phyloP scores from a whole-genome alignment of 2,888 invertebrate species.

The Corythucha ciliata region DNA sequence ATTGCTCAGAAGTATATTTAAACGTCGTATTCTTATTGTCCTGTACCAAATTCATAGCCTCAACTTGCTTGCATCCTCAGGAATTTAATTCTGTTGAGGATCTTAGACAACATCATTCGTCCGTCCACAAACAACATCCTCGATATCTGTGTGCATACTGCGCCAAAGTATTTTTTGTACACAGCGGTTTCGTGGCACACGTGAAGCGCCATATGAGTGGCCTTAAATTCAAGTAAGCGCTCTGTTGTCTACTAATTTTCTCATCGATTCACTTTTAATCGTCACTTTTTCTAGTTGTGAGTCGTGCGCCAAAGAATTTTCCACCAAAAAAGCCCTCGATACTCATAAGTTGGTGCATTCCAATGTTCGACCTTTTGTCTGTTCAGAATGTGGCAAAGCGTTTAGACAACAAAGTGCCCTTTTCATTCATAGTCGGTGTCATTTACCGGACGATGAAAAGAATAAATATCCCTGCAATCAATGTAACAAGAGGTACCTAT shows the following conservation, averaged over 20 bases:
- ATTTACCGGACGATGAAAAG: slow-evolving; percentile 49
- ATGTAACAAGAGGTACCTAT: slow-evolving; percentile 48
- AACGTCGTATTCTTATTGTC: too few species aligned
- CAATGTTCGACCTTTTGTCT: slow-evolving; percentile 46
- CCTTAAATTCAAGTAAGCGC: slow-evolving; percentile 48
- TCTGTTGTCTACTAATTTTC: neutral
- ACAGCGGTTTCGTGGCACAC: slow-evolving; percentile 55
- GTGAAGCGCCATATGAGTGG: slow-evolving; percentile 53
- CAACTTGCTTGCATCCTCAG: slow-evolving; percentile 29
- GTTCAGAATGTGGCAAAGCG: slow-evolving; percentile 48
- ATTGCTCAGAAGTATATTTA: slow-evolving; percentile 35
- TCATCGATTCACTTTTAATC: neutral
- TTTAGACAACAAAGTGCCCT: slow-evolving; percentile 50
- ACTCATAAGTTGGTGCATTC: slow-evolving; percentile 46
- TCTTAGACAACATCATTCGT: slow-evolving; percentile 52
- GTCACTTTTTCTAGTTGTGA: slow-evolving; percentile 42
- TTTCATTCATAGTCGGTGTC: slow-evolving; percentile 47
- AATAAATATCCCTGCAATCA: slow-evolving; percentile 51
- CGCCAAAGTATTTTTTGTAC: slow-evolving; percentile 52
- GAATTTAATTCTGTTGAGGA: slow-evolving; percentile 44
- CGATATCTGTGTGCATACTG: slow-evolving; percentile 59
- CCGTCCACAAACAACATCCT: slow-evolving; percentile 52
- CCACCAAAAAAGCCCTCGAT: slow-evolving; percentile 45
- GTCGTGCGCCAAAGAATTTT: slow-evolving; percentile 49
- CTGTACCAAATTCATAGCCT: too few species aligned